Percentiles rank a stretch among this genome's conserved stretches.
Conservation (phyloP, 1,140 invertebrate species). For the Penaeus vannamei region DNA sequence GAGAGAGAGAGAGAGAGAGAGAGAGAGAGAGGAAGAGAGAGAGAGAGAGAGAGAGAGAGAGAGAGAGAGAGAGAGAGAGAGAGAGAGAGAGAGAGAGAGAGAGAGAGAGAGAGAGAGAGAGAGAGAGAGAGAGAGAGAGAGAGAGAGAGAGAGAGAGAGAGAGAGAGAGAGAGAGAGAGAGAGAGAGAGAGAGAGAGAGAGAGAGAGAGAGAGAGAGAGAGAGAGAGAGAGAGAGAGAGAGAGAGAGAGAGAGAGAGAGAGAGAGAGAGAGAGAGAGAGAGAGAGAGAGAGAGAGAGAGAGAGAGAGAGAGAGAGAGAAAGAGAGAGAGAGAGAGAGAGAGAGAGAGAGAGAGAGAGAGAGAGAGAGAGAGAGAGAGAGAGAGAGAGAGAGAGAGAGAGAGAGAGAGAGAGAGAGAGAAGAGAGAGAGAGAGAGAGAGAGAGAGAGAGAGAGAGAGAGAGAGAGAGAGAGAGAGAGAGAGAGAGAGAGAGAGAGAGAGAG, state of each 20-base stretch:
- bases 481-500: not conserved
- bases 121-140: not conserved
- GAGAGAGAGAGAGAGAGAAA: too few relatives aligned
- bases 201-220: conserved; percentile 25
- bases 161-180: not conserved
- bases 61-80: conserved; percentile 1
- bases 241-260: too few relatives aligned
- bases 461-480: conserved; percentile 8
- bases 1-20: not conserved
- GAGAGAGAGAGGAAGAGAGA: not conserved
- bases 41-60: not conserved
- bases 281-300: too few relatives aligned
- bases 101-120: not conserved
- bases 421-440: not conserved
- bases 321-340: too few relatives aligned
- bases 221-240: not conserved
- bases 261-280: too few relatives aligned
- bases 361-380: not conserved
- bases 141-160: not conserved
- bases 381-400: conserved; percentile 25
- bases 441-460: conserved; percentile 12
- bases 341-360: not conserved
- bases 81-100: not conserved
- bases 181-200: not conserved
- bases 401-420: not conserved